Evolutionary conservation across 2,113 vertebrate genomes (phyloP), one percentile per base, ranked within the genome.

Genomic region (Pimephales promelas): DNA sequence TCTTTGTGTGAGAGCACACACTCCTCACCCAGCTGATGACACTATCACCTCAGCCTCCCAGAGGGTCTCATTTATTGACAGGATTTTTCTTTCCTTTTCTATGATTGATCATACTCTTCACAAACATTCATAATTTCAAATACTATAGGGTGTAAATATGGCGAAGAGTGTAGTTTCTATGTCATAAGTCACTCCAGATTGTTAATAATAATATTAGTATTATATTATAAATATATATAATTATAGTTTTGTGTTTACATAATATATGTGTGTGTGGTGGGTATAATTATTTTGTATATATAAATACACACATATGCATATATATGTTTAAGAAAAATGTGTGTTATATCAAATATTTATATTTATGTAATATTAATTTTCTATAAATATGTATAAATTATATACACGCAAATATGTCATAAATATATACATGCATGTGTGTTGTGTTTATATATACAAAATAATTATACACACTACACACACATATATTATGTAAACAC

Each of bases 11-110:
- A 54, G 72, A 45, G 77, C 26, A 59, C 70, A 80, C 85, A 83
- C 80, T 26, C 31, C 54, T 78, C 62, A 56, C 52, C 81, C 57
- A 54, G 54, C 64, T 83, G 87, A 88, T 85, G 87, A 90, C 85
- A 86, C 62, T 74, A 85, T 89, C 82, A 86, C 86, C 84, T 88
- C 89, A 28, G 85, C 87, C 82, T 93, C 92, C 90, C 91, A 85
- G 77, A 20, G 88, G 90, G 86, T 52, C 88, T 92, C 90, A 87
- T 92, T 91, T 90, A 90, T 90, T 56, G 59, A 73, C 72, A 52
- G 49, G 28, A 36, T 81, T 83, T 76, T 11, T 18, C 18, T 68
- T 54, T 73, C 7, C 13, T 16, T 64, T 43, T 54, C 43, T 49
- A 49, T 62, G 52, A 56, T 71, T 85, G 66, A 84, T 26, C 52